A percentile compares a stretch with the other conserved stretches of the same genome.
Evolutionary conservation across 2,113 vertebrate species (phyloP).

Genomic region (Sphyrna mokarran): DNA sequence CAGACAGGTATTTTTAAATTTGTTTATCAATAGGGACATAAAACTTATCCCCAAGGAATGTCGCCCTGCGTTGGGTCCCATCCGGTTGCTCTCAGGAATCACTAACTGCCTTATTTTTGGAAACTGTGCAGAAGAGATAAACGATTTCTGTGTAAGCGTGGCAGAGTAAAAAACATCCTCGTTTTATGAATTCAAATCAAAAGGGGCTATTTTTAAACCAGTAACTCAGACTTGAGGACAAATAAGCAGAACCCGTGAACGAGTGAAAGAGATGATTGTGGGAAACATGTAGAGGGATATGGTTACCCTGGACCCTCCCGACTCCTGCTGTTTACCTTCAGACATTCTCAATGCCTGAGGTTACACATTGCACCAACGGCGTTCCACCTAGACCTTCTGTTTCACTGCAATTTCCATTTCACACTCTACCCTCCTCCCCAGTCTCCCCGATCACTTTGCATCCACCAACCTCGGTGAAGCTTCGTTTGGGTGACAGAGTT

Average conservation of each 20-base stretch:
- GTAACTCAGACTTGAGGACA: not conserved
- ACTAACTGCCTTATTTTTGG: not conserved
- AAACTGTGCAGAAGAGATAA: not conserved
- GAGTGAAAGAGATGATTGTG: slow-evolving; percentile 17
- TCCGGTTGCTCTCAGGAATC: not conserved
- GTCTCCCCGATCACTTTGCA: not conserved
- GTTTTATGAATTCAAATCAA: slow-evolving; percentile 1
- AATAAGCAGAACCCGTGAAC: slow-evolving; percentile 20
- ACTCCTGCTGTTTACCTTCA: not conserved
- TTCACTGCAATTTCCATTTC: slow-evolving; percentile 15
- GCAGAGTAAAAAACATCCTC: not conserved
- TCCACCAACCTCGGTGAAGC: no score
- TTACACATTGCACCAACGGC: not conserved
- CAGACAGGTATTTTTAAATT: not conserved
- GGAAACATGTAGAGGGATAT: not conserved
- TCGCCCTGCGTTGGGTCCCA: not conserved
- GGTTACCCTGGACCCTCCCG: not conserved
- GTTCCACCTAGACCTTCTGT: not conserved
- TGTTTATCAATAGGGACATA: not conserved
- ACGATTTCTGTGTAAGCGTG: not conserved
- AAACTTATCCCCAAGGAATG: not conserved
- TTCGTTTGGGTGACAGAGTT: not conserved
- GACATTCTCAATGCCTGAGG: not conserved
- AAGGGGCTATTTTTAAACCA: slow-evolving; percentile 15
- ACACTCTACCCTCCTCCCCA: not conserved